Conservation (phyloP, 2,888 invertebrate genomes). For the Drosophila quasianomalipes region DNA sequence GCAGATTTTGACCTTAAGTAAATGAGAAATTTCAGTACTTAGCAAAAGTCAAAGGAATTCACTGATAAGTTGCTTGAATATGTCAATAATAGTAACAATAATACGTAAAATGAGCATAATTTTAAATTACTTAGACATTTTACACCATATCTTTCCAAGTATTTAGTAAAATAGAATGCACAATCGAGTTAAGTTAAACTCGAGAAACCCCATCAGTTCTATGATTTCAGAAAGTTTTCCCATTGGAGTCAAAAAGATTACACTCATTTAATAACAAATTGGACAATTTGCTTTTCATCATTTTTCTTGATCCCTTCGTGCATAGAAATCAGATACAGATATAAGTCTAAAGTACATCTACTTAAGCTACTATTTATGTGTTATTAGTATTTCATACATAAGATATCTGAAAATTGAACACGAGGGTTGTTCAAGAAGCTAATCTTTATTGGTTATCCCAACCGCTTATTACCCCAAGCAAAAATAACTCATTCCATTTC, state of each 20-base stretch:
- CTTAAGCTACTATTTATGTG: neutral
- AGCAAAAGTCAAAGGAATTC: neutral
- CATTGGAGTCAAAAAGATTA: neutral
- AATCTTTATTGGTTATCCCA: constrained; percentile 52
- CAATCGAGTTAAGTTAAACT: neutral
- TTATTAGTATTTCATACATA: constrained; percentile 6
- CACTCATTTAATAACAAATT: neutral
- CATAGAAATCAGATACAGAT: constrained; percentile 1
- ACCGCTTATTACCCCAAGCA: constrained; percentile 17
- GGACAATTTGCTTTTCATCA: neutral
- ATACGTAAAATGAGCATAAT: neutral
- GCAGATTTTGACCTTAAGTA: neutral
- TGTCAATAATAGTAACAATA: neutral
- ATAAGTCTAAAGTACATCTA: neutral
- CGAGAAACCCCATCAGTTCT: neutral
- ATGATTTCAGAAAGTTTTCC: neutral
- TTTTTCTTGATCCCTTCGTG: neutral
- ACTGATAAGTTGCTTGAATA: neutral
- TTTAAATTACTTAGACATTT: neutral
- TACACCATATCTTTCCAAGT: neutral
- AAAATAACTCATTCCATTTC: constrained; percentile 24
- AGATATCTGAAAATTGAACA: neutral
- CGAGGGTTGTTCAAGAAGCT: constrained; percentile 5
- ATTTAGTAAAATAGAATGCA: neutral
- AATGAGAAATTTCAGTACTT: neutral